Evolutionary conservation across 2,113 vertebrate species (phyloP).

Genomic region (Laticauda colubrina): DNA sequence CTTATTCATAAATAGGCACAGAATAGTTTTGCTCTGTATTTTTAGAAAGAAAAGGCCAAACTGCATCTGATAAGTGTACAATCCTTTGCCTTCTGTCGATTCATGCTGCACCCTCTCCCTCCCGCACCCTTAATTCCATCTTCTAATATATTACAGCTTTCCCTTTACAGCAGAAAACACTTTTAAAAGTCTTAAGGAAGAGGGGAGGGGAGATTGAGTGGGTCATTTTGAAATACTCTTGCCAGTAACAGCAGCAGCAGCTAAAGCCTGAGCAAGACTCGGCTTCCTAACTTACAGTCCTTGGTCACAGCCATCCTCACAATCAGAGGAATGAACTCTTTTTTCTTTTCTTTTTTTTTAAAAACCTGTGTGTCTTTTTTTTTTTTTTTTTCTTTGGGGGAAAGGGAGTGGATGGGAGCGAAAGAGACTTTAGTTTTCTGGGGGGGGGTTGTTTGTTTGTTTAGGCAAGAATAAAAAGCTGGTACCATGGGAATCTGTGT

Average conservation of each 20-base stretch:
- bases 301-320: conserved; percentile 31
- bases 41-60: conserved; percentile 73
- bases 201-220: conserved; percentile 40
- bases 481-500: conserved; percentile 68
- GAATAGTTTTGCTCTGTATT: conserved; percentile 70
- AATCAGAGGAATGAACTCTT: conserved; percentile 63
- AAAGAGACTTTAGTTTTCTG: not conserved
- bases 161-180: conserved; percentile 79
- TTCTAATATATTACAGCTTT: conserved; percentile 78
- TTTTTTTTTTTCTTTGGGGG: not conserved
- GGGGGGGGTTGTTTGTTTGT: conserved; percentile 21
- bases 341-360: not conserved
- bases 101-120: conserved; percentile 79
- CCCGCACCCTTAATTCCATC: conserved; percentile 80
- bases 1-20: conserved; percentile 94
- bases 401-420: not conserved
- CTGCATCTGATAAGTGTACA: conserved; percentile 85
- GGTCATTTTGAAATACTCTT: not conserved
- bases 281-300: conserved; percentile 58
- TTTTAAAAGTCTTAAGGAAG: conserved; percentile 48
- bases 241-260: not conserved
- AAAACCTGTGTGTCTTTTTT: not conserved
- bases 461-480: conserved; percentile 73
- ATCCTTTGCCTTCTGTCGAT: conserved; percentile 85
- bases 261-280: conserved; percentile 53